phyloP scores from a whole-genome alignment of 2,888 invertebrate genomes.

The Aphidoletes aphidimyza region DNA sequence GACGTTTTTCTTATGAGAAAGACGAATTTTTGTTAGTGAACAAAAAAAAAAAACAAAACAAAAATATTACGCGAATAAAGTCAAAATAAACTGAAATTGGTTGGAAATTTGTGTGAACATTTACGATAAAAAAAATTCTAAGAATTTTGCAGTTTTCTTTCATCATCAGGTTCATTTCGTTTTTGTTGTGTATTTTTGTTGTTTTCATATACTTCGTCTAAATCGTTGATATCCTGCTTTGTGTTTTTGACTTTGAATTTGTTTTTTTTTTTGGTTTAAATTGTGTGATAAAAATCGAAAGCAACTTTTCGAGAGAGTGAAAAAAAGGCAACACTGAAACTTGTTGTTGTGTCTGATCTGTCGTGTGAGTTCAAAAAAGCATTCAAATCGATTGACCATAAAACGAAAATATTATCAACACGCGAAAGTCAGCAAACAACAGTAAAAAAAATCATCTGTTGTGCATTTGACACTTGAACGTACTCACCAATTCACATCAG shows the following conservation, averaged over 20 bases:
- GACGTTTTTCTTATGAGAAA: no score
- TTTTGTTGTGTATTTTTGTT: no score
- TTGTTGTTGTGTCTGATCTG: not conserved
- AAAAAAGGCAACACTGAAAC: not conserved
- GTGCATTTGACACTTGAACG: conserved; percentile 42
- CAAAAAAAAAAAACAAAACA: not conserved
- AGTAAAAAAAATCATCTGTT: conserved; percentile 15
- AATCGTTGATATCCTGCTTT: not conserved
- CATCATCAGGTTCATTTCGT: no score
- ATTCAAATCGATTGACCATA: not conserved
- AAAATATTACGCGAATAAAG: not conserved
- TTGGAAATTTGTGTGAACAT: no score
- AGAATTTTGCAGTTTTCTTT: no score
- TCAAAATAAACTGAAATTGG: no score
- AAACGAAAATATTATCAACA: conserved; percentile 12
- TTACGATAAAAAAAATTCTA: no score
- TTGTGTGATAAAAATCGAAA: not conserved
- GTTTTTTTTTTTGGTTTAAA: not conserved
- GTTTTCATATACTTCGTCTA: not conserved
- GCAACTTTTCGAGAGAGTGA: no score
- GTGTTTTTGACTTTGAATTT: not conserved
- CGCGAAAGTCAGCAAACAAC: not conserved
- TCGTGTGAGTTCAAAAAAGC: not conserved
- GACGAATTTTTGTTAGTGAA: not conserved
- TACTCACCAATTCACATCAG: not conserved